These are phyloP conservation scores for Heliothis virescens DNA, from an alignment of 1,140 invertebrate genomes.

Conservation along the genomic window DNA sequence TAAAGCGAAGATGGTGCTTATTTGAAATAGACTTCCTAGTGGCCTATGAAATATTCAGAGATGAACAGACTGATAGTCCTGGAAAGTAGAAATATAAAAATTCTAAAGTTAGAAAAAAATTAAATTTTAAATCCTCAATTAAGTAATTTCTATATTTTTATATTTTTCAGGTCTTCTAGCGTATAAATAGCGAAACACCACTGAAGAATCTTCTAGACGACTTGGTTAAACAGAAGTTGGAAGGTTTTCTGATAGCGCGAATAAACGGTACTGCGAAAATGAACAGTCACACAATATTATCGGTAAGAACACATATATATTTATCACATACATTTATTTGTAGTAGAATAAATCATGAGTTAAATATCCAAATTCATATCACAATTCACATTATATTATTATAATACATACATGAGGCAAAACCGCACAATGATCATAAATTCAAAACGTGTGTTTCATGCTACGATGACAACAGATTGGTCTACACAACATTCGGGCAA, in stretches of 20 bases:
- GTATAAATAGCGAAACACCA: too few species aligned
- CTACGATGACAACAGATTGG: slow-evolving; percentile 31
- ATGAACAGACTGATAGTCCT: too few species aligned
- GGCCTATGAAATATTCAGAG: too few species aligned
- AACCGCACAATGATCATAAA: slow-evolving; percentile 36
- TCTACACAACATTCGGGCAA: slow-evolving; percentile 8
- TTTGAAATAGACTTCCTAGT: not conserved
- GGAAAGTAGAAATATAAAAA: too few species aligned
- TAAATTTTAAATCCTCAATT: too few species aligned
- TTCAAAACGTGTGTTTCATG: slow-evolving; percentile 37
- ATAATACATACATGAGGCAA: slow-evolving; percentile 16
- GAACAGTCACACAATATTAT: not conserved
- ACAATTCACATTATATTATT: slow-evolving; percentile 22
- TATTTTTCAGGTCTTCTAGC: too few species aligned
- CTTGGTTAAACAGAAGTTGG: too few species aligned
- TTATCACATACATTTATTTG: not conserved
- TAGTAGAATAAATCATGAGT: slow-evolving; percentile 4
- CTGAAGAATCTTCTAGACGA: too few species aligned
- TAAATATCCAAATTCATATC: slow-evolving; percentile 4
- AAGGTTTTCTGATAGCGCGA: too few species aligned
- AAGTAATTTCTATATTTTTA: too few species aligned
- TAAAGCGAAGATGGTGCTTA: not conserved
- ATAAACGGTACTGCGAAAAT: not conserved
- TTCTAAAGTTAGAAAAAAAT: too few species aligned
- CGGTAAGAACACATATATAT: not conserved